Evolutionary conservation across 1,140 invertebrate species (phyloP), one percentile per base, ranked within the genome.

Genomic region (Saxidomus purpurata): DNA sequence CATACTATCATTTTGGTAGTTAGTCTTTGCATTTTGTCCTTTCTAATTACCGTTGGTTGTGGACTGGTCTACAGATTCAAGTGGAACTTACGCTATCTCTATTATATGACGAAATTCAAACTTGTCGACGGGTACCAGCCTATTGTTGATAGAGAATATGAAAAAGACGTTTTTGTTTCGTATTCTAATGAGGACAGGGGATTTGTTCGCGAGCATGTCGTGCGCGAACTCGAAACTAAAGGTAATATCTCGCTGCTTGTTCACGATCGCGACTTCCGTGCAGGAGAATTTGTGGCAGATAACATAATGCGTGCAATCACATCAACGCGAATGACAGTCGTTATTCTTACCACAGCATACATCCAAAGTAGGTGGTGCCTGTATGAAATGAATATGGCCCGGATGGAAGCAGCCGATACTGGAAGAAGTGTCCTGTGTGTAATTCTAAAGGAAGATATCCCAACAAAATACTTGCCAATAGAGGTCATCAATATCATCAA

Each of bases 341-440:
- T 97, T 36, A 94, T 97, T 31, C 95, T 97, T 49, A 97, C 97
- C 87, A 96, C 97, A 91, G 95, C 96, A 55, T 97, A 97, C 92
- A 96, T 96, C 0, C 96, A 96, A 86, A 97, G 97, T 28, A 96
- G 97, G 36, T 97, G 97, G 97, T 97, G 97, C 92, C 91, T 96
- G 52, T 97, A 97, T 96, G 97, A 97, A 93, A 96, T 96, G 19
- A 96, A 97, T 87, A 94, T 93, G 91, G 90, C 92, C 22, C 67
- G 74, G 22, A 88, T 92, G 84, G 92, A 93, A 34, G 69, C 76
- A n/a, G 28, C 87, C 3, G 47, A 90, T 36, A 89, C 91, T 31
- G 92, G 85, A n/a, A 86, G 92, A 71, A 71, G 84, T 47, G 83
- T 92, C 71, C 25, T 93, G 31, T 28, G 91, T 69, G 85, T 92